These are phyloP conservation scores for Psilopsiagon aymara DNA, from an alignment of 2,113 vertebrate genomes.

Conservation along the genomic window DNA sequence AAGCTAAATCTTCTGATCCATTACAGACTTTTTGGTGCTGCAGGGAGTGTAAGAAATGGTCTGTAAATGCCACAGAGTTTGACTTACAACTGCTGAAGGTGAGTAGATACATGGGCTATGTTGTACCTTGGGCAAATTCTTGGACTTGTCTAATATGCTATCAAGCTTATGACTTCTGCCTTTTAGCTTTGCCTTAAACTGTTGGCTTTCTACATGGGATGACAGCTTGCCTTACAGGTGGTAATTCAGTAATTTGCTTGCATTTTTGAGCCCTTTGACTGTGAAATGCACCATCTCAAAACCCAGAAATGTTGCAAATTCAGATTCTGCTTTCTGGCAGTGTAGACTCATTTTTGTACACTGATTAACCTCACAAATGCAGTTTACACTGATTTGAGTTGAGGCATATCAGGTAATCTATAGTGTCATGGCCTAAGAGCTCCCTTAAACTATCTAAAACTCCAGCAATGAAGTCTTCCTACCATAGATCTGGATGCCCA, in stretches of 20 bases:
- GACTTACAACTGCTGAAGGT: neutral
- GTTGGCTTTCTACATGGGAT: neutral
- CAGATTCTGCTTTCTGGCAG: neutral
- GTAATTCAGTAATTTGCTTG: neutral
- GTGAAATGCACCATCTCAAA: neutral
- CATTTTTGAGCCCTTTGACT: neutral
- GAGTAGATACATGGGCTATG: neutral
- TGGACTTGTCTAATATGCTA: neutral
- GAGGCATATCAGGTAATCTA: neutral
- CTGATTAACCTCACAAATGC: neutral
- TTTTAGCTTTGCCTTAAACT: neutral
- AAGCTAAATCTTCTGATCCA: neutral
- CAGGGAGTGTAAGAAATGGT: neutral
- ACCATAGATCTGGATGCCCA: neutral
- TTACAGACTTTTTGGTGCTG: neutral
- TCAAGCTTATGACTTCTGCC: neutral
- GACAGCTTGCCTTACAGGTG: neutral
- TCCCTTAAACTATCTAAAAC: neutral
- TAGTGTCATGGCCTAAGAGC: neutral
- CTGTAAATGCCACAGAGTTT: neutral
- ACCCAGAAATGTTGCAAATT: neutral
- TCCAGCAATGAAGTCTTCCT: neutral
- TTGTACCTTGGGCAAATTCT: neutral
- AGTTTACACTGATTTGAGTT: neutral
- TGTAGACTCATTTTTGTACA: neutral